Conservation (phyloP, 2,888 invertebrate genomes). For the Aphelenchoides bicaudatus region DNA sequence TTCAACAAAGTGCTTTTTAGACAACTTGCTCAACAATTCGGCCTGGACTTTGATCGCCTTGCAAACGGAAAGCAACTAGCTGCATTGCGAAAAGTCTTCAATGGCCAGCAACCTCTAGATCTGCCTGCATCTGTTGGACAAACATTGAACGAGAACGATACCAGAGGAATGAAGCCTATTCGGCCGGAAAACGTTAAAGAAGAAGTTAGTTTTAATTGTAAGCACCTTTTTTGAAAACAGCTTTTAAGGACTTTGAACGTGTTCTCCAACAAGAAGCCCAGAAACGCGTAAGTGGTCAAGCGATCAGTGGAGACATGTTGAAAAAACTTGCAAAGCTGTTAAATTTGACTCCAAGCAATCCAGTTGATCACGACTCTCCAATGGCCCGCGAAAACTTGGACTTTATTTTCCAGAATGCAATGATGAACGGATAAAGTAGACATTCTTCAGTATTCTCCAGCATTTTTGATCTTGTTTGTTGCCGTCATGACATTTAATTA, state of each 20-base stretch:
- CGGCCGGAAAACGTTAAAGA: constrained; percentile 30
- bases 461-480: constrained; percentile 2
- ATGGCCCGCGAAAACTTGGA: constrained; percentile 27
- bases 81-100: too few species aligned
- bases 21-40: too few species aligned
- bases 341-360: constrained; percentile 6
- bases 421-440: constrained; percentile 17
- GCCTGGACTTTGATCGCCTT: too few species aligned
- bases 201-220: constrained; percentile 16
- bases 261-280: constrained; percentile 21
- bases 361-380: constrained; percentile 22
- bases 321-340: constrained; percentile 18
- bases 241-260: constrained; percentile 28
- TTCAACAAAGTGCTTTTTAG: too few species aligned
- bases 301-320: constrained; percentile 17
- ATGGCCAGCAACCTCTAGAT: too few species aligned
- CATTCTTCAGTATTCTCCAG: too few species aligned
- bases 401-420: constrained; percentile 32
- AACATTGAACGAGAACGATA: constrained; percentile 15
- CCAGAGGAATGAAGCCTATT: constrained; percentile 22
- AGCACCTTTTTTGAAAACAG: background rate
- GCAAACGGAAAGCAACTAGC: too few species aligned
- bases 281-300: constrained; percentile 7
- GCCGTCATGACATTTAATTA: constrained; percentile 4
- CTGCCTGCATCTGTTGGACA: background rate